Evolutionary conservation across 2,113 vertebrate species (phyloP).

Genomic region (Narcine bancroftii): DNA sequence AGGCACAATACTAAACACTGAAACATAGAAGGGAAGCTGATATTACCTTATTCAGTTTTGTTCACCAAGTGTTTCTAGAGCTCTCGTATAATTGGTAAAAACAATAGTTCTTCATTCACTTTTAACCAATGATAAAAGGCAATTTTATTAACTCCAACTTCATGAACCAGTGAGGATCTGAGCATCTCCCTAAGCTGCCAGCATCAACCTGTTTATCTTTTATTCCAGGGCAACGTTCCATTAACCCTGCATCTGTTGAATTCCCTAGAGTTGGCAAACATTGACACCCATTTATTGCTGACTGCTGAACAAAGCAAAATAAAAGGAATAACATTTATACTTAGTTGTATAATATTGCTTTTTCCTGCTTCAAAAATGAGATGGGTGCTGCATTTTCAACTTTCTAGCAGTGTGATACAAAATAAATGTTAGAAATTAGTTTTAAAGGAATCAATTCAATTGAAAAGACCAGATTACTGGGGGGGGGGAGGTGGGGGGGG

Average conservation of each 20-base stretch:
- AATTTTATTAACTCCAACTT: background rate
- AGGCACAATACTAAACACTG: background rate
- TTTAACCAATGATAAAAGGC: constrained; percentile 26
- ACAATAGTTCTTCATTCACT: constrained; percentile 14
- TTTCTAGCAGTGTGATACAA: background rate
- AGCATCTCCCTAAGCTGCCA: background rate
- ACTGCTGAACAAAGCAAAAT: background rate
- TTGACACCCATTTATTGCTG: background rate
- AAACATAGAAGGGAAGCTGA: background rate
- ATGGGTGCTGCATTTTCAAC: background rate
- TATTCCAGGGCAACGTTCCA: background rate
- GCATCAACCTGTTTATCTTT: constrained; percentile 4
- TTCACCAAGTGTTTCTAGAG: background rate
- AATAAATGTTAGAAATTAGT: background rate
- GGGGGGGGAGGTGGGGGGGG: no score
- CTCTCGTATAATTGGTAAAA: constrained; percentile 14
- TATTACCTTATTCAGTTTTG: constrained; percentile 33
- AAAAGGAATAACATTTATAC: background rate
- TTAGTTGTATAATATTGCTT: background rate
- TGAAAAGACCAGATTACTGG: background rate
- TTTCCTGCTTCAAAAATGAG: background rate
- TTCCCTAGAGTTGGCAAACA: background rate
- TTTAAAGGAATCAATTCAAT: background rate
- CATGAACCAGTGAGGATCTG: background rate
- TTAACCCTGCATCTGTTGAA: background rate